These are phyloP conservation scores for Oceanites oceanicus DNA, from an alignment of 2,113 vertebrate species.

Conservation along the genomic window DNA sequence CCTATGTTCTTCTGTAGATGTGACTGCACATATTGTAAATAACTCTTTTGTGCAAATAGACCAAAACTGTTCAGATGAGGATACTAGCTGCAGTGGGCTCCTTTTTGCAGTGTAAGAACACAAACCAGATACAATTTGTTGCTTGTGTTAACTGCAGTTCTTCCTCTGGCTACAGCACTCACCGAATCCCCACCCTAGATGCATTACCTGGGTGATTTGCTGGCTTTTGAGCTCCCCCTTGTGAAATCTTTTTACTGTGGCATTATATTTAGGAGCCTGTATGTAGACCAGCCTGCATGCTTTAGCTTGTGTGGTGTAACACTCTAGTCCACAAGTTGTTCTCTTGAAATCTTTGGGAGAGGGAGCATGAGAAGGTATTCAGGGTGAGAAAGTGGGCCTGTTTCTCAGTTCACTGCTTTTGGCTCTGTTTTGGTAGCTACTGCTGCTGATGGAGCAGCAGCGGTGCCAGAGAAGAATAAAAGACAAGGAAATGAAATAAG, in stretches of 20 bases:
- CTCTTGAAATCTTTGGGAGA: neutral
- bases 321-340: neutral
- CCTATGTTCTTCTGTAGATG: constrained; percentile 60
- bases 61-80: constrained; percentile 1
- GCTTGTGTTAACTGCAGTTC: neutral
- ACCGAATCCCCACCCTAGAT: neutral
- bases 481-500: neutral
- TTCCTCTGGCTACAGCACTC: neutral
- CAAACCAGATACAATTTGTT: neutral
- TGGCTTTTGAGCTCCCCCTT: constrained; percentile 43
- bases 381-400: neutral
- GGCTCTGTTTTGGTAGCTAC: neutral
- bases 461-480: neutral
- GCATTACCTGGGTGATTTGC: neutral
- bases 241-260: neutral
- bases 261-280: neutral
- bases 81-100: neutral
- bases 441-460: neutral
- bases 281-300: neutral
- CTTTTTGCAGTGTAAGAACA: constrained; percentile 12
- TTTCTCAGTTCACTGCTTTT: neutral
- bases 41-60: constrained; percentile 17
- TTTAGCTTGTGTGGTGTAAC: neutral
- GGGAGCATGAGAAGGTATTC: neutral
- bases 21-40: constrained; percentile 68